phyloP scores from a whole-genome alignment of 2,888 invertebrate genomes.

The Drosophila aldrichi region DNA sequence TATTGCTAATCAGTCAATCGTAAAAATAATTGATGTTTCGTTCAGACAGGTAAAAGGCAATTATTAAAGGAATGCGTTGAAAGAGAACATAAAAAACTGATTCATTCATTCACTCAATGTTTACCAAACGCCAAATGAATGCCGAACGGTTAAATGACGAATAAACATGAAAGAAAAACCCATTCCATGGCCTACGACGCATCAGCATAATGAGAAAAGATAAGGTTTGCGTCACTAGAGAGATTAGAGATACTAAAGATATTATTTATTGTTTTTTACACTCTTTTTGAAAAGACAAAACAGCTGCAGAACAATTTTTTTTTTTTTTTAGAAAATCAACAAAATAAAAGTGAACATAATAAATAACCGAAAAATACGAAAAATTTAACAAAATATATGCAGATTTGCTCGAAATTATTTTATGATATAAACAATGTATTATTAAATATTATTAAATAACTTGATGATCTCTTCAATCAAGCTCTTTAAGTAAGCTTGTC shows the following conservation, averaged over 20 bases:
- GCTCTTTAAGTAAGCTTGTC: background rate
- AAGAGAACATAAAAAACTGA: background rate
- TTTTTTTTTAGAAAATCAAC: background rate
- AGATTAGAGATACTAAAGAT: too few relatives aligned
- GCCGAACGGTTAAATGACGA: slow-evolving; percentile 6
- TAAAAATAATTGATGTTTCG: background rate
- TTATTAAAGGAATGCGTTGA: too few relatives aligned
- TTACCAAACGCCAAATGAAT: slow-evolving; percentile 8
- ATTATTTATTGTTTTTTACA: background rate
- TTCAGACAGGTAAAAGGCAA: background rate
- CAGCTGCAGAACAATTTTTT: background rate
- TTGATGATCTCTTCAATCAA: background rate
- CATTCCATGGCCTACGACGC: slow-evolving; percentile 10
- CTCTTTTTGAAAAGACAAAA: background rate
- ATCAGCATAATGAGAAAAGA: background rate
- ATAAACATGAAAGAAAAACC: slow-evolving; percentile 45
- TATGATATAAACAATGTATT: too few relatives aligned
- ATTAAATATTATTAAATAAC: background rate
- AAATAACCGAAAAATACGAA: slow-evolving; percentile 16
- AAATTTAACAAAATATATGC: background rate
- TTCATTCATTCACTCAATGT: background rate
- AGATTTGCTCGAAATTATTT: background rate
- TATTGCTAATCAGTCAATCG: background rate
- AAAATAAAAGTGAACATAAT: slow-evolving; percentile 21
- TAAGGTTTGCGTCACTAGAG: slow-evolving; percentile 26